Evolutionary conservation across 2,888 invertebrate genomes (phyloP).

Genomic region (Arrhopalites spinosus): DNA sequence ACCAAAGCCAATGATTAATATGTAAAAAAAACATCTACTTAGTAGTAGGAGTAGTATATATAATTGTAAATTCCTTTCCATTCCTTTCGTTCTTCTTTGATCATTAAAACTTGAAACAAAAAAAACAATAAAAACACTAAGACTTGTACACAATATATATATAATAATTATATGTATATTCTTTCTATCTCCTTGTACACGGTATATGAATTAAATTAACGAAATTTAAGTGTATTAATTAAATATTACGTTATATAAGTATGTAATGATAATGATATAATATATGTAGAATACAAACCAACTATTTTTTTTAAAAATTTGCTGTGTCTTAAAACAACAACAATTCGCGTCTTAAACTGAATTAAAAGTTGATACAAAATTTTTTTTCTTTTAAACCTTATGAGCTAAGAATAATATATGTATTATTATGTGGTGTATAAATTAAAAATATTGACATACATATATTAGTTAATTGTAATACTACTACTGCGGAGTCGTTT

Average conservation of each 20-base stretch:
- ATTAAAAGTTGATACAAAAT: conserved; percentile 36
- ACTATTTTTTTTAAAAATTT: conserved; percentile 13
- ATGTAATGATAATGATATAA: not conserved
- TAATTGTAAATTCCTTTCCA: too few relatives aligned
- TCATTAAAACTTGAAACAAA: too few relatives aligned
- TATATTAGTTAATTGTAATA: conserved; percentile 37
- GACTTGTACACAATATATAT: too few relatives aligned
- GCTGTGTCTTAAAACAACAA: not conserved
- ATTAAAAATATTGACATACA: conserved; percentile 32
- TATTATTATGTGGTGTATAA: conserved; percentile 12
- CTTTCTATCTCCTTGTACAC: not conserved
- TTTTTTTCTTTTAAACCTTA: conserved; percentile 14
- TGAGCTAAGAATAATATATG: not conserved
- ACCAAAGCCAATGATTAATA: conserved; percentile 1
- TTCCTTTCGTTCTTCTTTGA: too few relatives aligned
- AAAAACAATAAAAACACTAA: too few relatives aligned
- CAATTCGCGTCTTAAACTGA: conserved; percentile 7
- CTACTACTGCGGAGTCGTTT: conserved; percentile 37
- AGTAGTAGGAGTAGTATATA: too few relatives aligned
- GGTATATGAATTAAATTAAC: not conserved
- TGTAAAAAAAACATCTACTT: too few relatives aligned
- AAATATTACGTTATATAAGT: not conserved
- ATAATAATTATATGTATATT: too few relatives aligned
- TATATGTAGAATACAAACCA: not conserved
- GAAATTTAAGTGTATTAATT: conserved; percentile 13